A percentile compares a stretch with the other conserved stretches of the same genome.
These are phyloP conservation scores for Phalacrocorax aristotelis DNA, from an alignment of 2,113 vertebrate genomes.

Conservation along the genomic window DNA sequence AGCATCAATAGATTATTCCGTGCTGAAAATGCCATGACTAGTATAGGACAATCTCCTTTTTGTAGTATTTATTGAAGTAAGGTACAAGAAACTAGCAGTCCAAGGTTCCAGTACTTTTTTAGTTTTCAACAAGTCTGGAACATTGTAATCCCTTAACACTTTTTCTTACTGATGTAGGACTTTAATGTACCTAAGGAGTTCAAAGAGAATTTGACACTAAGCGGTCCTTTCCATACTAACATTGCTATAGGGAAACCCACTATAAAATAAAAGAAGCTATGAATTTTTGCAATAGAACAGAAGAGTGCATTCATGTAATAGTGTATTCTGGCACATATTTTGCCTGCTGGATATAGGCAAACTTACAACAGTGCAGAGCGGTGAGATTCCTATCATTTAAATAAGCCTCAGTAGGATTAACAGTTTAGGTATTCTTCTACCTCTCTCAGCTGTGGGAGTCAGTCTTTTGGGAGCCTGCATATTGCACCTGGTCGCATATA, in stretches of 20 bases:
- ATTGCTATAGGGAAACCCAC: not conserved
- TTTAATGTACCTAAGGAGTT: not conserved
- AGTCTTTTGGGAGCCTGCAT: not conserved
- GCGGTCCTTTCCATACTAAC: conserved; percentile 12
- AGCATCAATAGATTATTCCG: not conserved
- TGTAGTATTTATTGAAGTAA: not conserved
- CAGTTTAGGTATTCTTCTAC: conserved; percentile 9
- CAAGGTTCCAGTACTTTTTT: not conserved
- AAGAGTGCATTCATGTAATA: not conserved
- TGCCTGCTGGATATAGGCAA: not conserved
- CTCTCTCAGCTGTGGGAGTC: not conserved
- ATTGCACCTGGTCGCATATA: not conserved
- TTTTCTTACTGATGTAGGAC: not conserved
- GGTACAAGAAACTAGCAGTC: not conserved
- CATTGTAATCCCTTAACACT: not conserved
- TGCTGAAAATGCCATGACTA: not conserved
- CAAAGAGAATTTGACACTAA: conserved; percentile 16
- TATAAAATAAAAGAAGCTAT: not conserved
- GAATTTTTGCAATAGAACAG: conserved; percentile 23
- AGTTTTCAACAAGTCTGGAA: not conserved
- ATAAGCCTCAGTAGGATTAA: not conserved
- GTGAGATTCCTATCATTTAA: not conserved
- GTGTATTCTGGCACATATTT: not conserved
- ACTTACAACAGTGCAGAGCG: not conserved
- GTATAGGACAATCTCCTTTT: not conserved